Base-by-base conservation (phyloP, 2,888 invertebrate species). In the Biston betularia region DNA sequence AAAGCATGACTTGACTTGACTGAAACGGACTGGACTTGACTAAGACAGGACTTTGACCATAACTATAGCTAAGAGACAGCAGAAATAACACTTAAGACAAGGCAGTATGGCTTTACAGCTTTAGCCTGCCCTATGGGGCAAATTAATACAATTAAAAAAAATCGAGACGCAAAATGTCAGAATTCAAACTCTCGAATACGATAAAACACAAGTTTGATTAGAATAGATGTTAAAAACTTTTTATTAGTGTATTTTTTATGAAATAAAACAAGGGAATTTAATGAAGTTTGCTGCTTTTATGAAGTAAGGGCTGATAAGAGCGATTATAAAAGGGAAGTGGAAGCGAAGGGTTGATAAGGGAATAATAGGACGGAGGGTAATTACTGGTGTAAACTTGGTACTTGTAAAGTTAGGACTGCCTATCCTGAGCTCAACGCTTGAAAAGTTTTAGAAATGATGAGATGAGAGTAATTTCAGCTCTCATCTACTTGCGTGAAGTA, bases 291-390 rank as follows among this genome's bases (percentile, higher is more conserved):
- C 79, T 76, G 81, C 87, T 88, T 89, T 89, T 89, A 89, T 88
- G 85, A 85, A 88, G 86, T 82, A 85, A 86, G 83, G 84, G 78
- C 79, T 83, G 90, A 91, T 91, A 89, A 90, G 84, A 80, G 80
- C 86, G 86, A 87, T 89, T 89, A 89, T 87, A 85, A 89, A 89
- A 84, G 84, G 82, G 83, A 86, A 83, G 82, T 83, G 82, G 84
- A 85, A 87, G 79, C 82, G 85, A 86, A 87, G 80, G 81, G 80
- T 75, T 86, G 89, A 91, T 90, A 90, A 90, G 85, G 77, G 81
- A 88, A 87, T 89, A 90, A 92, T 88, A 85, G 63, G 40, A 75
- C 76, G 79, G 80, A 79, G 82, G 79, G 78, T 79, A 83, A 80
- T 77, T 80, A 79, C 78, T 69, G 50, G 52, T 50, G 66, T 65